Conservation (phyloP, 2,113 vertebrate species). For the Dasyurus viverrinus region DNA sequence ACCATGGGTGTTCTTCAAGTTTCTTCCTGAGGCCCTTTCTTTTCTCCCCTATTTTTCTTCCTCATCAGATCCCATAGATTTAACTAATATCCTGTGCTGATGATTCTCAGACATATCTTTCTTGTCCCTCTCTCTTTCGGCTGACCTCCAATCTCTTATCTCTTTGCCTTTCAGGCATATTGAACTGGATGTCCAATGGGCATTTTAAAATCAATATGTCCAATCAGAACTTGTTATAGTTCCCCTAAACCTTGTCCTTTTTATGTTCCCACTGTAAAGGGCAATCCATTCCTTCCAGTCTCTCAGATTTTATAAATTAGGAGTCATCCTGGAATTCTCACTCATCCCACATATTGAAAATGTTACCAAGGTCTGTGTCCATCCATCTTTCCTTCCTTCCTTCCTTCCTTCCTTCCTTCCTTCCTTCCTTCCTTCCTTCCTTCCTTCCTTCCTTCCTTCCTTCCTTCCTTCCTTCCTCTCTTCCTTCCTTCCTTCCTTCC, state of each 20-base stretch:
- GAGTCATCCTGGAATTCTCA: background rate
- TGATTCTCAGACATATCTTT: background rate
- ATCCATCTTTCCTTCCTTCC: background rate
- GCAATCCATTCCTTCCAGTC: background rate
- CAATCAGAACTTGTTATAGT: background rate
- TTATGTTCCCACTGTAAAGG: background rate
- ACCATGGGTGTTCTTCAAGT: background rate
- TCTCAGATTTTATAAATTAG: background rate
- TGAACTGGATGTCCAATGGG: background rate
- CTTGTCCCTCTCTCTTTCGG: background rate
- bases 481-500: background rate
- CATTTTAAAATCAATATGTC: too few species aligned
- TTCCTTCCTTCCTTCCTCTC: too few species aligned
- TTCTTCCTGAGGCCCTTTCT: background rate
- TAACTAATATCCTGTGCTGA: background rate
- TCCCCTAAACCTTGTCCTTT: background rate
- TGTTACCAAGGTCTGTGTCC: background rate
- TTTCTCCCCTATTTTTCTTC: background rate
- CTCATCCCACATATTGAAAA: background rate
- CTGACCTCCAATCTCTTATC: background rate
- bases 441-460: background rate
- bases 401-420: rapidly evolving
- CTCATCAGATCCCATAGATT: background rate
- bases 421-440: too few species aligned
- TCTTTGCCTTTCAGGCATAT: background rate